Conservation (phyloP, 2,113 vertebrate species). For the Zosterops japonicus region DNA sequence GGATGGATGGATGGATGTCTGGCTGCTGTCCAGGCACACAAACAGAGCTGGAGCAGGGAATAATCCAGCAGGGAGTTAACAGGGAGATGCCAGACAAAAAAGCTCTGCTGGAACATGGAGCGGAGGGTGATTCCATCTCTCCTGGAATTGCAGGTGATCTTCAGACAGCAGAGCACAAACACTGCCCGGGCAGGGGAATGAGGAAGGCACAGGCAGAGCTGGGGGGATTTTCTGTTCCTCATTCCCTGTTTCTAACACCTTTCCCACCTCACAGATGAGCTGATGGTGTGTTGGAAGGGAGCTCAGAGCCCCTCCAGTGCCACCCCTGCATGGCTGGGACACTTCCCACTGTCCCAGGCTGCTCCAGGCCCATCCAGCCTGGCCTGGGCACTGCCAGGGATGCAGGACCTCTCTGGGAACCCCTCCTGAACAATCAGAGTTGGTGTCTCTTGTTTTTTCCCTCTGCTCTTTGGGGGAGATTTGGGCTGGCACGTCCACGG, state of each 20-base stretch:
- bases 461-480: not conserved
- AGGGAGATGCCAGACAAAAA: not conserved
- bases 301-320: fast-evolving
- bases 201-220: not conserved
- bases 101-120: not conserved
- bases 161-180: not conserved
- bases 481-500: fast-evolving
- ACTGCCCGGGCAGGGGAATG: fast-evolving
- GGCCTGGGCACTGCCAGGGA: not conserved
- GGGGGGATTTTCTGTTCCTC: not conserved
- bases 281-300: not conserved
- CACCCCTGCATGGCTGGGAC: not conserved
- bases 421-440: fast-evolving
- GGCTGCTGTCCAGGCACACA: not conserved
- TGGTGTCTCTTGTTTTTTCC: no score
- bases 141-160: fast-evolving
- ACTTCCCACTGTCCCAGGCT: fast-evolving
- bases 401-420: not conserved
- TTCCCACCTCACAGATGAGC: fast-evolving
- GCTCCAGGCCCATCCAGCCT: no score
- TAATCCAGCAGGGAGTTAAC: fast-evolving
- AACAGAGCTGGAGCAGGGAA: not conserved
- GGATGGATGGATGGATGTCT: not conserved
- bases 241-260: not conserved
- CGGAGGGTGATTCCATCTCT: not conserved